A percentile compares a stretch with the other conserved stretches of the same genome.
phyloP scores from a whole-genome alignment of 2,797 vertebrate species.

The Gobionotothen gibberifrons region DNA sequence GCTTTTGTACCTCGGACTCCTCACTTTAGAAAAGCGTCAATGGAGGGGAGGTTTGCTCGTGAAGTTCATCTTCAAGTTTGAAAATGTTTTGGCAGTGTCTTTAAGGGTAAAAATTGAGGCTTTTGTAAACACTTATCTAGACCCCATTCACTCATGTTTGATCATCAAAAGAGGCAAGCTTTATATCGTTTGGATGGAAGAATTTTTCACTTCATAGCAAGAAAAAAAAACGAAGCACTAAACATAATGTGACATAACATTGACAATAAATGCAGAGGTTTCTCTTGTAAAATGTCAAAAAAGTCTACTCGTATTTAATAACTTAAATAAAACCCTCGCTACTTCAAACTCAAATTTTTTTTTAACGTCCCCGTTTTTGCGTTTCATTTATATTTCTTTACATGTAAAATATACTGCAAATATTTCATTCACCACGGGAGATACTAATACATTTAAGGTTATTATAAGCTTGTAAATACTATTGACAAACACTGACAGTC shows the following conservation, averaged over 20 bases:
- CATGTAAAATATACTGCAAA: conserved; percentile 10
- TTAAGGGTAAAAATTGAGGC: conserved; percentile 36
- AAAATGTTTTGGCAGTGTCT: conserved; percentile 64
- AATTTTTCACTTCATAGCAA: conserved; percentile 16
- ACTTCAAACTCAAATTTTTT: background rate
- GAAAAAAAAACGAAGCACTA: background rate
- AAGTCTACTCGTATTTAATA: background rate
- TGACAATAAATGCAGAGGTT: conserved; percentile 3
- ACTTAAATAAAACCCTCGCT: background rate
- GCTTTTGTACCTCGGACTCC: conserved; percentile 86
- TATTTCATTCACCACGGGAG: background rate
- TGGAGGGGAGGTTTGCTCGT: conserved; percentile 80
- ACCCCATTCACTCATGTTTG: conserved; percentile 58
- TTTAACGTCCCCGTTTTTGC: background rate
- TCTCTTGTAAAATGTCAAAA: background rate
- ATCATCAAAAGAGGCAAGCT: conserved; percentile 54
- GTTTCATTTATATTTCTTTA: background rate
- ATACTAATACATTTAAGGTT: conserved; percentile 19
- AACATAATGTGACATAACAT: conserved; percentile 15
- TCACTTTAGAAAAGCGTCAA: conserved; percentile 83
- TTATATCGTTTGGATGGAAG: conserved; percentile 42
- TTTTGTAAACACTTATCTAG: conserved; percentile 73
- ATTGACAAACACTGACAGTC: conserved; percentile 39
- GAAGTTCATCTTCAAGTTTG: conserved; percentile 94
- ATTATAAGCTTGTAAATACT: conserved; percentile 33